Evolutionary conservation across 1,140 invertebrate genomes (phyloP), one percentile per base, ranked within the genome.

Genomic region (Protaetia brevitarsis): DNA sequence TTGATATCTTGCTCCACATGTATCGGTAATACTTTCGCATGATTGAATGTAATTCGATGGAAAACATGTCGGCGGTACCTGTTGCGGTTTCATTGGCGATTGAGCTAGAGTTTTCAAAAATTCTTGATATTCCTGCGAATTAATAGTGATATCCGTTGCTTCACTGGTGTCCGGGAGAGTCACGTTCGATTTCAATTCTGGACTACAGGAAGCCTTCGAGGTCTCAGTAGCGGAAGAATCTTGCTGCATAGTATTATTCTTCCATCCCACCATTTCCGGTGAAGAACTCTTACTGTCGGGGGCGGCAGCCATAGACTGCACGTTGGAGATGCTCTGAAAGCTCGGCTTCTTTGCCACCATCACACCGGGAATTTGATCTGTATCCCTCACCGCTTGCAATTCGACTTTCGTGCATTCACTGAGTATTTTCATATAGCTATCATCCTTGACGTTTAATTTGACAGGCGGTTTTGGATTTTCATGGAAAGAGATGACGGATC

Each of bases 241-340:
- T 29, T 59, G 27, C 30, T 59, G 57, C 26, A 59, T 59, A n/a
- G 27, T 59, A 16, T 13, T 29, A 16, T 59, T 59, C 16, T 59
- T 59, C 57, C 57, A 59, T 0, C 57, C 29, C 10, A 59, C 29
- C 13, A 59, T n/a, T 59, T 59, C 57, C 5, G 57, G 13, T 31
- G 57, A 11, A 59, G 11, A n/a, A n/a, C 11, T 29, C 13, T 31
- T 59, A 13, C 13, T 59, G 26, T 51, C 26, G 8, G 41, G 41
- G 21, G 10, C n/a, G 21, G 10, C 7, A 5, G 41, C 41, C 41
- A 51, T 51, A 5, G 41, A 19, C 5, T 51, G 41, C 19, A 51
- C 41, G 41, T 51, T 51, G 16, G 41, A 26, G 2, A 51, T 10
- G 1, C 10, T 51, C 19, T 51, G 13, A 23, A 23, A 51, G 2